phyloP scores from a whole-genome alignment of 2,888 invertebrate genomes.

The Hecatera dysodea region DNA sequence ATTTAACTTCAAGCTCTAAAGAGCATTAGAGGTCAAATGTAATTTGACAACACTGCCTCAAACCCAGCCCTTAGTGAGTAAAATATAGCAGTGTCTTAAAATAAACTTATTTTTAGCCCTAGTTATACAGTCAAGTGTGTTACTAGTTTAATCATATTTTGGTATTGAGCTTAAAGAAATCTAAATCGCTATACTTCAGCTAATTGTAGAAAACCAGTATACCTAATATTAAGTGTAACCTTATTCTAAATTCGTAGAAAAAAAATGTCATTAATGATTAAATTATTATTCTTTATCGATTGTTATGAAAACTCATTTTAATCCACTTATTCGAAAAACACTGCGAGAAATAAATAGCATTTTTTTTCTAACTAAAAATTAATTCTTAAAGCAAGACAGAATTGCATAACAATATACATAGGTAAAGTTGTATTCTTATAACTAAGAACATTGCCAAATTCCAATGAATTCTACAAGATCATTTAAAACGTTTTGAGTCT shows the following conservation, averaged over 20 bases:
- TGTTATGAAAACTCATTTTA: neutral
- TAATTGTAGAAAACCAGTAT: slow-evolving; percentile 40
- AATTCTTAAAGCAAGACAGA: neutral
- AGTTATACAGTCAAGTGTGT: slow-evolving; percentile 19
- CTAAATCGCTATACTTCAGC: slow-evolving; percentile 29
- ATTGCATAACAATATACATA: neutral
- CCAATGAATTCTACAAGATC: neutral
- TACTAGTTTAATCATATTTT: slow-evolving; percentile 41
- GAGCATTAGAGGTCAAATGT: neutral
- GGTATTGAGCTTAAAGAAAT: slow-evolving; percentile 54
- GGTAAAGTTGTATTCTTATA: neutral
- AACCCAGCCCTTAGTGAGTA: neutral
- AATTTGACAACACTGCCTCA: neutral
- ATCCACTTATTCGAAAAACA: neutral
- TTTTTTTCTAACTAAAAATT: neutral
- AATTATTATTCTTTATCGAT: slow-evolving; percentile 20
- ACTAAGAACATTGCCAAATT: neutral
- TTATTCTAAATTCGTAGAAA: slow-evolving; percentile 46
- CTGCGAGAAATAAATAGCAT: neutral
- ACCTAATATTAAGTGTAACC: slow-evolving; percentile 31
- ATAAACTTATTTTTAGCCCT: neutral
- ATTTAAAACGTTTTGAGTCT: neutral
- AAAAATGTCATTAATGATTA: slow-evolving; percentile 8
- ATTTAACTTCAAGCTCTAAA: neutral
- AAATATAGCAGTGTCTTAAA: neutral